These are phyloP conservation scores for Paramormyrops hopkinsi DNA, from an alignment of 2,797 vertebrate genomes.

Conservation along the genomic window DNA sequence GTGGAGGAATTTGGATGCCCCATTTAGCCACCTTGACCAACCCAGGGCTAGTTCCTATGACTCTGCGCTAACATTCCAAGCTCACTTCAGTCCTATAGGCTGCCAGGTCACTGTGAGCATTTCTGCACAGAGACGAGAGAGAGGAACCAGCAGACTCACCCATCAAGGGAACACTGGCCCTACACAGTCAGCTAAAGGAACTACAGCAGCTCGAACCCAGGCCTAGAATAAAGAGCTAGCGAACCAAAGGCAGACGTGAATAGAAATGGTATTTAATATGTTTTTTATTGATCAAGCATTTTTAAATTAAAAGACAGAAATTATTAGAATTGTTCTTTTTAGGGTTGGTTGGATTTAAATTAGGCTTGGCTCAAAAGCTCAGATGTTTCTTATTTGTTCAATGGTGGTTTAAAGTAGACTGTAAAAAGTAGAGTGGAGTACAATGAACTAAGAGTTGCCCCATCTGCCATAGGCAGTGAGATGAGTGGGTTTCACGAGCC, in stretches of 20 bases:
- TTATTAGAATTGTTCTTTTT: conserved; percentile 2
- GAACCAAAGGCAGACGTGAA: neutral
- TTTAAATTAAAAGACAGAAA: neutral
- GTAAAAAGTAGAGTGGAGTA: neutral
- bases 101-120: neutral
- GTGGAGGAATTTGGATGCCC: neutral
- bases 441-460: neutral
- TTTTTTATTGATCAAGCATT: neutral
- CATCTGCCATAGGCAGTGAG: neutral
- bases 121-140: neutral
- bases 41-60: neutral
- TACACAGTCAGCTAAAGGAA: neutral
- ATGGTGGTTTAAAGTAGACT: neutral
- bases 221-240: neutral
- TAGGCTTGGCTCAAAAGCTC: neutral
- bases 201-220: neutral
- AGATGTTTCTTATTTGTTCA: conserved; percentile 8
- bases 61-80: neutral
- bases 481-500: neutral
- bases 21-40: neutral
- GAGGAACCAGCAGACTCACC: neutral
- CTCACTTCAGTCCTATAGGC: neutral
- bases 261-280: neutral
- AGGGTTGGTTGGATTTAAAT: neutral
- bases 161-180: neutral